Evolutionary conservation across 2,888 invertebrate species (phyloP).

Genomic region (Cremastinae sp.): DNA sequence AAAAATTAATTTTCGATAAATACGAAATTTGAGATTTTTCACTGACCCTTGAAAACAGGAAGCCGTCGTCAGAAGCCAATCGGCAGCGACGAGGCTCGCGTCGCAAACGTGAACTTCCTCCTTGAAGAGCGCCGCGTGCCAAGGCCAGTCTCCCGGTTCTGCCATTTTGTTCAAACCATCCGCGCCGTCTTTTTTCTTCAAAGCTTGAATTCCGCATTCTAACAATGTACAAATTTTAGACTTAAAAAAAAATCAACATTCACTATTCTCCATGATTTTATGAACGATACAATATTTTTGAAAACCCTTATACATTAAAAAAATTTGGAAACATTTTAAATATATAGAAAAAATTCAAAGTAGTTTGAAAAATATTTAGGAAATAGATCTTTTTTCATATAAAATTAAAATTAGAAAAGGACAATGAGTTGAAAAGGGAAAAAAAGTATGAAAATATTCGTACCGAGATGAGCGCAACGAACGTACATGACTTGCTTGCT

Average conservation of each 20-base stretch:
- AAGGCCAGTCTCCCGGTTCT: conserved; percentile 94
- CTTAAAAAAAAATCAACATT: conserved; percentile 9
- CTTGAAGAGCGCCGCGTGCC: conserved; percentile 92
- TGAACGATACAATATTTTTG: not conserved
- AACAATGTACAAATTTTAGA: too few relatives aligned
- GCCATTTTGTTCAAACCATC: conserved; percentile 87
- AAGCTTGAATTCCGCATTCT: conserved; percentile 88
- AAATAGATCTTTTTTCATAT: too few relatives aligned
- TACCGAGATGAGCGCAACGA: conserved; percentile 89
- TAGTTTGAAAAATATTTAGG: conserved; percentile 35
- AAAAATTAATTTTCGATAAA: not conserved
- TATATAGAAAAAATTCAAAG: too few relatives aligned
- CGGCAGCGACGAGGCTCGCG: conserved; percentile 89
- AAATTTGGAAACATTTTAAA: too few relatives aligned
- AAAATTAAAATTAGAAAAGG: too few relatives aligned
- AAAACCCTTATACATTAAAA: too few relatives aligned
- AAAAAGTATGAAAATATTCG: too few relatives aligned
- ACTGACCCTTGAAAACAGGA: conserved; percentile 89
- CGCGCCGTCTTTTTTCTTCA: conserved; percentile 80
- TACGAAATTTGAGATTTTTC: not conserved
- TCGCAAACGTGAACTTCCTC: conserved; percentile 94
- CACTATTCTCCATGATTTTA: not conserved
- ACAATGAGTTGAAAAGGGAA: too few relatives aligned
- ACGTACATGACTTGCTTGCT: conserved; percentile 90
- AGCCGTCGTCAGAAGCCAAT: conserved; percentile 93